Conservation (phyloP, 2,888 invertebrate species). For the Pseudolycoriella hygida region DNA sequence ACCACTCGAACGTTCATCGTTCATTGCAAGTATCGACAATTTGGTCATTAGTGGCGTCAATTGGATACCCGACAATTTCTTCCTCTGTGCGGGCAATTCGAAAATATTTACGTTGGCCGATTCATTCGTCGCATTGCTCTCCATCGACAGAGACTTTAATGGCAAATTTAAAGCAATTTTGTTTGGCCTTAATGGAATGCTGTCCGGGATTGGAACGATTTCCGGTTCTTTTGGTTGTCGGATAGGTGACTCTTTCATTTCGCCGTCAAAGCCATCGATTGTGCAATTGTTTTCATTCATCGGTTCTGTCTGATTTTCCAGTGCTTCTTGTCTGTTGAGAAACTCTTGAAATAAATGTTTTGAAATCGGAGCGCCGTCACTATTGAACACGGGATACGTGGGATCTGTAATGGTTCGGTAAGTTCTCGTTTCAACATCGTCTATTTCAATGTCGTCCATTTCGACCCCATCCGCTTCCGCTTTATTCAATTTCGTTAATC, state of each 20-base stretch:
- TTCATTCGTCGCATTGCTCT: constrained; percentile 11
- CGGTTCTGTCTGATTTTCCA: background rate
- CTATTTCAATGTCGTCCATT: constrained; percentile 11
- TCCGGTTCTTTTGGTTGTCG: background rate
- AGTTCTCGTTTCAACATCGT: constrained; percentile 28
- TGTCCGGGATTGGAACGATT: constrained; percentile 1
- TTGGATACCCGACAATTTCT: constrained; percentile 47
- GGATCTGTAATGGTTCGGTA: constrained; percentile 64
- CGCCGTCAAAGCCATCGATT: constrained; percentile 34
- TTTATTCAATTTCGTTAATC: constrained; percentile 24
- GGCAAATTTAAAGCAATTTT: constrained; percentile 42
- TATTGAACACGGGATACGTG: constrained; percentile 54
- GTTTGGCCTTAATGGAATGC: constrained; percentile 18
- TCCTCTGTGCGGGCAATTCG: constrained; percentile 28
- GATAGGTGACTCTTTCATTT: constrained; percentile 28
- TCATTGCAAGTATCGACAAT: constrained; percentile 51
- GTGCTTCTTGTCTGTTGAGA: constrained; percentile 27
- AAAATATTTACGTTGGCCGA: constrained; percentile 17
- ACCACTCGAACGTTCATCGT: constrained; percentile 46
- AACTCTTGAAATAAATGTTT: constrained; percentile 52
- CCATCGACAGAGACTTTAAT: constrained; percentile 41
- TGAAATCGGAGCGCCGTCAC: constrained; percentile 56
- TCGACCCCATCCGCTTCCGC: constrained; percentile 5
- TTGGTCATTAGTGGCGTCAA: constrained; percentile 70
- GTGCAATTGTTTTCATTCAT: constrained; percentile 24